Evolutionary conservation across 2,888 invertebrate species (phyloP), one percentile per base, ranked within the genome.

Genomic region (Thecocarcelia acutangulata): DNA sequence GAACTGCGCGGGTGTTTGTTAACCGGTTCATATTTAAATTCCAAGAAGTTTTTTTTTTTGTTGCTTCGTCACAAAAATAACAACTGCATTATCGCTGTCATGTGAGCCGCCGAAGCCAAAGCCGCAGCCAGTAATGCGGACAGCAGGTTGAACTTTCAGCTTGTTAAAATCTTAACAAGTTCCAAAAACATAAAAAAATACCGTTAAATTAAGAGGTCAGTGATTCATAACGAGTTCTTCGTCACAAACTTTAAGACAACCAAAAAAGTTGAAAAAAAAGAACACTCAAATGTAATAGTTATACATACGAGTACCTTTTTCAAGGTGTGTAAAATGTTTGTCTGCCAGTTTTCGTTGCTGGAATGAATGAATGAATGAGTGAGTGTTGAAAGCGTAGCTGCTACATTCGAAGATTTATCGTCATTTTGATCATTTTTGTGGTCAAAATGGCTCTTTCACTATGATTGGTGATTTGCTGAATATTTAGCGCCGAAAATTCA

Each of bases 191-290:
- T 8, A 74, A 9, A 6, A 13, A 66, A 70, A 52, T 73, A 79
- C 78, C 59, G 78, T 79, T 79, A 72, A 68, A 73, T 79, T 73
- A 73, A 79, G 78, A 73, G 78, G 78, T 79, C 78, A 79, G 52
- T 73, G 78, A 73, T 73, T 79, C 66, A 73, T 73, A 79, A 73
- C 66, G 73, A 79, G 78, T 73, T 79, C 72, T 61, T 46, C 19
- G 69, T 69, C 68, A 63, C 69, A 61, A 69, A 46, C 17, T 58
- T 54, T 33, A 33, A 33, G 33, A 40, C 19, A 40, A 37, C 8
- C 11, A 13, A 56, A 13, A 61, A 52, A 15, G 24, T 40, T 42
- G 21, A 5, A 59, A 5, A 40, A 3, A 12, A 42, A 44, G 11
- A 58, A 44, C 19, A 44, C 33, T 56, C 15, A 46, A 12, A 21